These are phyloP conservation scores for Ptiloglossa arizonensis DNA, from an alignment of 1,140 invertebrate species.

Conservation along the genomic window DNA sequence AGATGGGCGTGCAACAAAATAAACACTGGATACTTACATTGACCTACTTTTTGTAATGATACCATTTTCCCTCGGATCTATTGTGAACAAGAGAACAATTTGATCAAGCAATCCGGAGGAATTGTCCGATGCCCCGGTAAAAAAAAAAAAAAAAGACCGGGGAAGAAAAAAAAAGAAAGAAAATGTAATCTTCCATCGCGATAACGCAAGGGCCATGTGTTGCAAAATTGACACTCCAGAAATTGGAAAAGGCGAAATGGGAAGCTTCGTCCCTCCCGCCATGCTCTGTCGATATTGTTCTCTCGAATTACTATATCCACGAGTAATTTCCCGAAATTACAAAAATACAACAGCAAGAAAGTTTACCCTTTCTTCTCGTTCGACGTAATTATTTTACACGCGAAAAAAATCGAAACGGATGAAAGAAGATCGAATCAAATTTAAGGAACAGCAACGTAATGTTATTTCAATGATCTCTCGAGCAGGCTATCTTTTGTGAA, in stretches of 20 bases:
- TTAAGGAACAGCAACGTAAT: no score
- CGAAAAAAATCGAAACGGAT: background rate
- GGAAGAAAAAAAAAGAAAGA: background rate
- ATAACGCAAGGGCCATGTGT: constrained; percentile 54
- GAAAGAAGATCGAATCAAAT: no score
- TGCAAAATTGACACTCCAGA: constrained; percentile 53
- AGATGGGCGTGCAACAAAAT: background rate
- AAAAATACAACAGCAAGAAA: constrained; percentile 15
- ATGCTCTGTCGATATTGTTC: constrained; percentile 43
- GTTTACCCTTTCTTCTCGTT: background rate
- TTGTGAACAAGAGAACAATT: constrained; percentile 2
- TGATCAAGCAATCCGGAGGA: background rate
- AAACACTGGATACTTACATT: no score
- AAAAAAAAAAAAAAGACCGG: background rate
- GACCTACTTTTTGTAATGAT: background rate
- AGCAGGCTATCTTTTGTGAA: no score
- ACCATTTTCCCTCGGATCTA: background rate
- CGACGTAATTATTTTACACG: background rate
- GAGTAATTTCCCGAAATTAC: constrained; percentile 44
- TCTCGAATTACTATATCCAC: constrained; percentile 34
- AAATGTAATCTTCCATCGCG: constrained; percentile 47
- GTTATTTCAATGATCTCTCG: background rate
- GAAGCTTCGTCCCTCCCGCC: constrained; percentile 14
- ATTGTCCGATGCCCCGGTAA: background rate
- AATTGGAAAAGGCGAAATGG: constrained; percentile 53